phyloP scores from a whole-genome alignment of 2,797 vertebrate genomes.

The Pteropus rufus region DNA sequence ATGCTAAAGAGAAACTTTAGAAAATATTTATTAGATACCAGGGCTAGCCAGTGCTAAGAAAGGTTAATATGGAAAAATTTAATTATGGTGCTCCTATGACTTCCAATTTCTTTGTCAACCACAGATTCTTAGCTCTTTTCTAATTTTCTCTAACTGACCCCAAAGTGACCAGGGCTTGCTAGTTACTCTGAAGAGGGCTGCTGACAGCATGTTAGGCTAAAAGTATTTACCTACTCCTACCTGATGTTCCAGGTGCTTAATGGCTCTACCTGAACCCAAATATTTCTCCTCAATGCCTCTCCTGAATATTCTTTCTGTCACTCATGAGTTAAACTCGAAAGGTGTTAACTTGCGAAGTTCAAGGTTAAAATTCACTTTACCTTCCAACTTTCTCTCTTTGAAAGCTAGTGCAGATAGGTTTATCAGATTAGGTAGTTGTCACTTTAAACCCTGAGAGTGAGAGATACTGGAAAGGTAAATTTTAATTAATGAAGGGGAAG shows the following conservation, averaged over 20 bases:
- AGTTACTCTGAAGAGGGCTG: background rate
- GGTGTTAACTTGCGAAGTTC: conserved; percentile 8
- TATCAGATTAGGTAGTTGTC: conserved; percentile 54
- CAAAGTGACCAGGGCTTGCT: background rate
- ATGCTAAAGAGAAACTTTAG: conserved; percentile 2
- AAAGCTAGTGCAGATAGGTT: background rate
- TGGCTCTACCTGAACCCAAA: background rate
- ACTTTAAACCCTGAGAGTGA: conserved; percentile 52
- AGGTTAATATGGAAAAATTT: background rate
- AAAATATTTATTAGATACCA: background rate
- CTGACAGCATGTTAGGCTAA: background rate
- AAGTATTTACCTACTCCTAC: background rate
- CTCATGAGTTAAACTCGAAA: conserved; percentile 51
- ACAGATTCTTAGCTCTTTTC: background rate
- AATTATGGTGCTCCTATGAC: background rate
- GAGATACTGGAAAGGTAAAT: conserved; percentile 29
- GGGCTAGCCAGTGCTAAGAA: background rate
- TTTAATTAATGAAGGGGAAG: conserved; percentile 46
- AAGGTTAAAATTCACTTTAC: conserved; percentile 28
- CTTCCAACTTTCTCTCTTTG: background rate
- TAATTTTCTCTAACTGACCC: background rate
- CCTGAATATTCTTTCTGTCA: conserved; percentile 1
- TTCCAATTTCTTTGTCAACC: background rate
- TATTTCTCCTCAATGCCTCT: background rate
- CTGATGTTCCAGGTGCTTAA: background rate